Evolutionary conservation across 2,888 invertebrate species (phyloP).

Genomic region (Eurytoma adleriae): DNA sequence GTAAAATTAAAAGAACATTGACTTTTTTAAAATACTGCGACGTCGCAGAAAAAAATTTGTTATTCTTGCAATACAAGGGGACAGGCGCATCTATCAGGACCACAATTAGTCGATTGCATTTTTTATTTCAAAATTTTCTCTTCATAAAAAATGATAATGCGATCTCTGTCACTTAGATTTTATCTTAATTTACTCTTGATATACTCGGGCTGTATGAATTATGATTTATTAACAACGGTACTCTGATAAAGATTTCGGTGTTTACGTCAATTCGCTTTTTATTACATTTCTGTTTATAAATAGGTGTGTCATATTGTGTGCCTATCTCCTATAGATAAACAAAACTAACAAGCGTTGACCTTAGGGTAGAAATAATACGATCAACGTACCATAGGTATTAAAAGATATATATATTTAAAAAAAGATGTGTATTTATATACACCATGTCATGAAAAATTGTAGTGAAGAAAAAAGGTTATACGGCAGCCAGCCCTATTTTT

Average conservation of each 20-base stretch:
- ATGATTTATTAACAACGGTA: too few relatives aligned
- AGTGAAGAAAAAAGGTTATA: conserved; percentile 26
- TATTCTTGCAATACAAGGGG: conserved; percentile 27
- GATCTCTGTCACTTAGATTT: too few relatives aligned
- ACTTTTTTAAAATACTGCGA: conserved; percentile 30
- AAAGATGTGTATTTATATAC: conserved; percentile 14
- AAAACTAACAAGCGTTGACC: conserved; percentile 39
- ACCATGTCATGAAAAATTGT: conserved; percentile 18
- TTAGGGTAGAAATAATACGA: conserved; percentile 49
- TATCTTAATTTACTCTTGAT: too few relatives aligned
- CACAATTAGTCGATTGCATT: too few relatives aligned
- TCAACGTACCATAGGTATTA: conserved; percentile 47
- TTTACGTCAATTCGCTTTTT: too few relatives aligned
- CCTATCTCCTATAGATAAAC: neutral
- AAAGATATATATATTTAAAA: conserved; percentile 22
- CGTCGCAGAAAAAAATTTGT: conserved; percentile 21
- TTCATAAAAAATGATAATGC: too few relatives aligned
- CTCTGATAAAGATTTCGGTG: too few relatives aligned
- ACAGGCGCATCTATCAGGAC: neutral
- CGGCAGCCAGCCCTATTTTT: conserved; percentile 55
- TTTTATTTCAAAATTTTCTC: too few relatives aligned
- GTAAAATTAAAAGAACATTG: conserved; percentile 5
- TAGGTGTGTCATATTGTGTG: too few relatives aligned
- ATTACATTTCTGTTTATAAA: neutral
- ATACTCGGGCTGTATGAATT: too few relatives aligned